Evolutionary conservation across 1,140 invertebrate genomes (phyloP).

Genomic region (Bombus difficillimus): DNA sequence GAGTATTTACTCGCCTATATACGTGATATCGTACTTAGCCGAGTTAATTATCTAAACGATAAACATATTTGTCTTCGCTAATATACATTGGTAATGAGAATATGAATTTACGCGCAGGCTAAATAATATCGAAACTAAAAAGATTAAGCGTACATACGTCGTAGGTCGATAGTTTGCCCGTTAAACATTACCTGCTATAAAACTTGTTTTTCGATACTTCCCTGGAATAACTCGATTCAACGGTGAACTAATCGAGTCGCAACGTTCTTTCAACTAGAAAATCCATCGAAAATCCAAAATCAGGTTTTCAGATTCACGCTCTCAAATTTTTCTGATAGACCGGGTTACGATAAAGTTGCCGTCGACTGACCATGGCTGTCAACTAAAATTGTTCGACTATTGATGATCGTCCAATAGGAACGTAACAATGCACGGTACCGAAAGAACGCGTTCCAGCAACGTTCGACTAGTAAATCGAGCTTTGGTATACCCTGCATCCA

Average conservation of each 20-base stretch:
- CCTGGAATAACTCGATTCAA: background rate
- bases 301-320: background rate
- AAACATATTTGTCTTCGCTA: too few species aligned
- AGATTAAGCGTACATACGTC: too few species aligned
- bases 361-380: background rate
- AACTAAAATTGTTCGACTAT: conserved; percentile 10
- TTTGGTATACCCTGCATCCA: background rate
- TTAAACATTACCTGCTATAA: background rate
- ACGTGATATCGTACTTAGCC: too few species aligned
- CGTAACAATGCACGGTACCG: background rate
- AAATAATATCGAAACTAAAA: too few species aligned
- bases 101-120: too few species aligned
- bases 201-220: background rate
- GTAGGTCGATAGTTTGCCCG: background rate
- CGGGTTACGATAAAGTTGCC: background rate
- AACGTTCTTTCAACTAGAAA: background rate
- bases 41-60: too few species aligned
- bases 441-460: conserved; percentile 8
- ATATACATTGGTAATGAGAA: too few species aligned
- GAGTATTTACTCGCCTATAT: too few species aligned
- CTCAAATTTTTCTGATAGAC: background rate
- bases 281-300: background rate
- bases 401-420: background rate
- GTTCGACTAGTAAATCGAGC: background rate
- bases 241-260: background rate